These are phyloP conservation scores for Poliocrania exsul DNA, from an alignment of 2,797 vertebrate genomes.

Conservation along the genomic window DNA sequence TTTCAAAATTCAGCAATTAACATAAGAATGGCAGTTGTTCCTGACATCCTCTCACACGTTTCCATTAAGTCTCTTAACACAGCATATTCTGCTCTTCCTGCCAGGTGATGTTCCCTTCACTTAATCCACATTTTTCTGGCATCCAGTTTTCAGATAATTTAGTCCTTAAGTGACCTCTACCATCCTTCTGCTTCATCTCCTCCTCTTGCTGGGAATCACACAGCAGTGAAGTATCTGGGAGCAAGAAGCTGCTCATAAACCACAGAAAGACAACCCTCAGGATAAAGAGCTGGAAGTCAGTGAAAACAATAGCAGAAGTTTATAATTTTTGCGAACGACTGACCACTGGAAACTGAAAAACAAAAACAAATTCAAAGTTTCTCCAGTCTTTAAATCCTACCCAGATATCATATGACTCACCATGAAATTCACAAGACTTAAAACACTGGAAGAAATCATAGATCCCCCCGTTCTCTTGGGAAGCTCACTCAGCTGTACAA, in stretches of 20 bases:
- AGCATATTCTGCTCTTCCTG: background rate
- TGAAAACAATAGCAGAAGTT: background rate
- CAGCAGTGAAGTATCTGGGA: background rate
- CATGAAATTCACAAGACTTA: background rate
- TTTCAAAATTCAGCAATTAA: background rate
- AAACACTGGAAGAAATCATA: background rate
- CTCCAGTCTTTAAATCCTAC: background rate
- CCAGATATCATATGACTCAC: background rate
- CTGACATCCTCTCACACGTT: background rate
- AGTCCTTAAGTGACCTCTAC: background rate
- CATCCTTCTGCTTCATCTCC: background rate
- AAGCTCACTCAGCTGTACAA: background rate
- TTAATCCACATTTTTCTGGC: background rate
- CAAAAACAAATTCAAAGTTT: background rate
- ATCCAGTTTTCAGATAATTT: background rate
- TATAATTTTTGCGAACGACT: background rate
- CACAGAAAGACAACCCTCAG: background rate
- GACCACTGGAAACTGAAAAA: background rate
- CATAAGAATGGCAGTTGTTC: accelerated
- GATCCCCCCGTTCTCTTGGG: background rate
- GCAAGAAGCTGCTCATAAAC: background rate
- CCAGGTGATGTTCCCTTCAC: background rate
- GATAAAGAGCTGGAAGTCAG: background rate
- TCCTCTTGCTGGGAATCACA: background rate
- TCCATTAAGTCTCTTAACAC: background rate